Base-by-base conservation (phyloP, 2,797 vertebrate genomes). In the Enteromius trimaculatus region DNA sequence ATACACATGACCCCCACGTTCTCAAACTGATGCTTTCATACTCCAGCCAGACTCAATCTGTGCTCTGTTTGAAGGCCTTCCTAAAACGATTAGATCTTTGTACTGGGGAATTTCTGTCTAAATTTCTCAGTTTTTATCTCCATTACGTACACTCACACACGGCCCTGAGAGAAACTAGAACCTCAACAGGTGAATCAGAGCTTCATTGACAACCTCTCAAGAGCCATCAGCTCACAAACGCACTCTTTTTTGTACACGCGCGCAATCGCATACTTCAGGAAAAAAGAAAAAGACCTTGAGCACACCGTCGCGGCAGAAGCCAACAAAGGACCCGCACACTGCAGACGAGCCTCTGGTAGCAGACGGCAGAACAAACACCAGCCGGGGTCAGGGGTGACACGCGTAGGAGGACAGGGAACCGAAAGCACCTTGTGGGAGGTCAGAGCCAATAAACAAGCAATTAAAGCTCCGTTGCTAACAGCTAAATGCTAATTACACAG, bases 81-180 rank as follows among this genome's bases (percentile, higher is more conserved):
- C 21, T 49, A 17, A 11, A 65, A 9, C n/a, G 31, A 72, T 62
- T 39, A 47, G 26, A 72, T 81, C 44, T 44, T 71, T 47, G 42
- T 2, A 34, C 42, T 11, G 11, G 11, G 26, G 37, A 80, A 60
- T 71, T 70, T 72, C 53, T 72, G 39, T 0, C 39, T 26, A 53
- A 76, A 29, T 8, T 47, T 55, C 62, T 77, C 19, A 51, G 4
- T 14, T 49, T 66, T 76, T 34, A 66, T 58, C 72, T 82, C 81
- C 4, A 1, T 66, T 76, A 53, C 23, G 1, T 14, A 74, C 80
- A 31, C 64, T 64, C 77, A 65, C 55, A 86, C 72, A 53, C 42
- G 90, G 88, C 92, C 91, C 91, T 89, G 85, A 88, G 88, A 91
- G 75, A 89, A 89, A 89, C 88, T 2, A 84, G 9, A 81, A 66